A percentile compares a stretch with the other conserved stretches of the same genome.
phyloP scores from a whole-genome alignment of 2,113 vertebrate genomes.

The Charadrius vociferus region DNA sequence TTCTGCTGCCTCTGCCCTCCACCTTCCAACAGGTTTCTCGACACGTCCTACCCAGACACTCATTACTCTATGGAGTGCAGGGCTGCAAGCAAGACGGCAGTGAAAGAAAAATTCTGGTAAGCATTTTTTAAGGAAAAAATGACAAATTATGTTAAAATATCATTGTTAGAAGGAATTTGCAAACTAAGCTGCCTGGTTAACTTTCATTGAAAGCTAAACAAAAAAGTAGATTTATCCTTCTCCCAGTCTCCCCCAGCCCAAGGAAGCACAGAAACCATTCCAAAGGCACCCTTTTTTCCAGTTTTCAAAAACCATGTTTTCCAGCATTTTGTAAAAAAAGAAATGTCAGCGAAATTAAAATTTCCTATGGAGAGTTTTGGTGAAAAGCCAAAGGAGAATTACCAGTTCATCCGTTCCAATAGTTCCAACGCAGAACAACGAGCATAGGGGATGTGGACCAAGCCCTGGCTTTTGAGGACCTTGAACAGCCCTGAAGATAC shows the following conservation, averaged over 20 bases:
- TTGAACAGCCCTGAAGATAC: not conserved
- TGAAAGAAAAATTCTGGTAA: not conserved
- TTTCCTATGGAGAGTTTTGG: not conserved
- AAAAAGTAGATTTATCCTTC: not conserved
- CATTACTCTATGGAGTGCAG: not conserved
- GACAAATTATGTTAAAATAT: not conserved
- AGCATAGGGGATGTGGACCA: not conserved
- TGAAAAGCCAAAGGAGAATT: not conserved
- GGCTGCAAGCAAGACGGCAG: not conserved
- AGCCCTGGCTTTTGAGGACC: not conserved
- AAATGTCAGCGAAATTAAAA: not conserved
- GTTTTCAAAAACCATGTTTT: not conserved
- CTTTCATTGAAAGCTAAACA: not conserved
- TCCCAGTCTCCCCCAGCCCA: not conserved
- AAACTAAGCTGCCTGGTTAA: not conserved
- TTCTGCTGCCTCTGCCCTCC: not conserved
- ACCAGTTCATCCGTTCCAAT: not conserved
- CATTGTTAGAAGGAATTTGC: not conserved
- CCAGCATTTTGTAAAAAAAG: not conserved
- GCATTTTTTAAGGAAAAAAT: not conserved
- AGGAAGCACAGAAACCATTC: not conserved
- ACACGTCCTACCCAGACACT: not conserved
- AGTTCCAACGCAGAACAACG: not conserved
- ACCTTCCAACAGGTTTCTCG: not conserved
- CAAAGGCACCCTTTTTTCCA: not conserved